Evolutionary conservation across 2,113 vertebrate species (phyloP).

Genomic region (Vombatus ursinus): DNA sequence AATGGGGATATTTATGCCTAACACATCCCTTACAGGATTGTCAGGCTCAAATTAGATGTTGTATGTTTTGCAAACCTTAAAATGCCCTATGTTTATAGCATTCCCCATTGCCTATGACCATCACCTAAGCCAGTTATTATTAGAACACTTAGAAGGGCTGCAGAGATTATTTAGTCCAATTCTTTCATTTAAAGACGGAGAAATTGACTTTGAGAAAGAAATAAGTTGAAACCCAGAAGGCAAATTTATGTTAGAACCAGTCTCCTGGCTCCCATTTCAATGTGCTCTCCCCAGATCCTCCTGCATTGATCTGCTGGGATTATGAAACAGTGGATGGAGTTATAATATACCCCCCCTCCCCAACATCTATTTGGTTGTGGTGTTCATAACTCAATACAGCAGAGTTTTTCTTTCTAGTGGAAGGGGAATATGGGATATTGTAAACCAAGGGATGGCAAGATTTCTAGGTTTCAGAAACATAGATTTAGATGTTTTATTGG

Average conservation of each 20-base stretch:
- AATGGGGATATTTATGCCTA: neutral
- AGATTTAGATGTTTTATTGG: neutral
- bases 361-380: neutral
- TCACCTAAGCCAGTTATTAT: neutral
- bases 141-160: neutral
- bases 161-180: neutral
- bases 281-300: too few relatives aligned
- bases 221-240: neutral
- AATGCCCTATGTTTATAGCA: neutral
- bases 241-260: neutral
- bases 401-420: neutral
- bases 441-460: neutral
- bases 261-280: neutral
- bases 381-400: too few relatives aligned
- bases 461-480: neutral
- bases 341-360: neutral
- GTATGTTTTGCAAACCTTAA: neutral
- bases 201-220: neutral
- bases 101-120: neutral
- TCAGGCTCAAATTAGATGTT: neutral
- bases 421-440: neutral
- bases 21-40: neutral
- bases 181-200: neutral
- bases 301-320: neutral
- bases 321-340: neutral